Evolutionary conservation across 1,140 invertebrate genomes (phyloP), one percentile per base, ranked within the genome.

Genomic region (Homalodisca vitripennis): DNA sequence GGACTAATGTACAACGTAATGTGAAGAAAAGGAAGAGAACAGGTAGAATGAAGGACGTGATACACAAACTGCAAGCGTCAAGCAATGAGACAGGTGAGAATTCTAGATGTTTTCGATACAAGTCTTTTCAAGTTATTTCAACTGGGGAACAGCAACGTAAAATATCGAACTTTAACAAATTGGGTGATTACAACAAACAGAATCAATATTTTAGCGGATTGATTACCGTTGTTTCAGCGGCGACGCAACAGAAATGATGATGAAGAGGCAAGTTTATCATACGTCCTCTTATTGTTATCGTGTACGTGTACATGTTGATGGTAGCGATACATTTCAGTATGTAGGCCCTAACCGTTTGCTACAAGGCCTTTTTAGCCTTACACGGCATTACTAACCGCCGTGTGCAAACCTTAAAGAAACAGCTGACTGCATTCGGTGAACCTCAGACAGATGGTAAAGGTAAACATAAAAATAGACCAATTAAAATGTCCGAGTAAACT

Each of bases 81-180:
- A 66, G 22, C 20, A 48, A 47, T 24, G 1, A 66, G 32, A 29
- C 6, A 66, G 64, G 26, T 24, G 20, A 17, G 29, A 66, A 47
- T 41, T 46, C 24, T 20, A 46, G 64, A 34, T 66, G 64, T 22
- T 22, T 41, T 13, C 64, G 32, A 0, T 41, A 66, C 31, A 66
- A 66, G 32, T 41, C 13, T 46, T 46, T 48, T 41, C n/a, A 30
- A 13, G 64, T 66, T 46, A 46, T 66, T 32, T 24, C 41, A 47
- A 14, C 64, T 46, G 64, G 47, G 12, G 64, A 66, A 66, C 64
- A 26, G 20, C 64, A 66, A 46, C 64, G 22, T 66, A 34, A n/a
- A 32, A 65, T 66, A 66, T 6, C n/a, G 6, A 66, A 66, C 29
- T 66, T 66, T 46, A 66, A 66, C 24, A 66, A 66, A 66, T 41